Base-by-base conservation (phyloP, 2,888 invertebrate species). In the Yponomeuta evonymella region DNA sequence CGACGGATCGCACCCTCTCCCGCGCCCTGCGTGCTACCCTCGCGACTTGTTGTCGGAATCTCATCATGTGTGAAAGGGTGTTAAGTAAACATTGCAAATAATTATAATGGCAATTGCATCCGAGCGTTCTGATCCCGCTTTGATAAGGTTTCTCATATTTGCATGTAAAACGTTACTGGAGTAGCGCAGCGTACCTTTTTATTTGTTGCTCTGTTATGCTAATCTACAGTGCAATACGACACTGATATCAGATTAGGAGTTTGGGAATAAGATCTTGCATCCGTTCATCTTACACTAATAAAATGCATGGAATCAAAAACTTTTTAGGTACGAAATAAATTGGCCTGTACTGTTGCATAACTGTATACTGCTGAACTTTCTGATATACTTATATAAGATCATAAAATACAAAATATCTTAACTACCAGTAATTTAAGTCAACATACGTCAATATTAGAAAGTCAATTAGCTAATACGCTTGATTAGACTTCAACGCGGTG, bases 51-150 rank as follows among this genome's bases (percentile, higher is more conserved):
- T 92, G 90, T 92, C 78, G 78, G 81, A 83, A 81, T 86, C 87
- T 88, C 90, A 81, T 92, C 92, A 93, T 88, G 89, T 89, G 90
- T 89, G 88, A 92, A 93, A 92, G 92, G 92, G 93, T 92, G 92
- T 91, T 92, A 92, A 92, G 92, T 92, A 93, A 93, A 93, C 93
- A 93, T 92, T 92, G 92, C 90, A 89, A 90, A 92, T 92, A 88
- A 90, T 91, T 92, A 91, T 88, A 88, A 90, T 89, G 84, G 84
- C 87, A 88, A 90, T 88, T 86, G 88, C 87, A 90, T 86, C 88
- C 81, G 80, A 80, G 80, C 78, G 76, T 78, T 75, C 77, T 79
- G 88, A 88, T 89, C 79, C 79, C 78, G 79, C 83, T 84, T 87
- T 83, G 86, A 89, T 89, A 88, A 88, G 85, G 83, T 85, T 82